A percentile compares a stretch with the other conserved stretches of the same genome.
Evolutionary conservation across 2,797 vertebrate genomes (phyloP).

Genomic region (Hyperoplus immaculatus): DNA sequence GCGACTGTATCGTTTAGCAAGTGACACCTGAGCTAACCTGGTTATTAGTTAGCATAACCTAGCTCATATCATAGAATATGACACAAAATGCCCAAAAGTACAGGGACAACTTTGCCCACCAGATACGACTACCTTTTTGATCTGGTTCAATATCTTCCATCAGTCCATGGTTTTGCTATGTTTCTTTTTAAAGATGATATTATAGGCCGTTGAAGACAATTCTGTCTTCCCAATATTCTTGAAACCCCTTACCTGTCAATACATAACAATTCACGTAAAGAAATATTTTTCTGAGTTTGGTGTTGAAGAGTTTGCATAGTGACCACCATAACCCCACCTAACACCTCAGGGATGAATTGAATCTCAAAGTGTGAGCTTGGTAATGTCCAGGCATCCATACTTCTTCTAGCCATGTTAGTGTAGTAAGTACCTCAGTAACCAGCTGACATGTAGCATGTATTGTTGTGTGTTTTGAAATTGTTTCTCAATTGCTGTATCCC

Average conservation of each 20-base stretch:
- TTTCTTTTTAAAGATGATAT: neutral
- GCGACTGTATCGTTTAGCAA: neutral
- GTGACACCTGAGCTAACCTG: slow-evolving; percentile 1
- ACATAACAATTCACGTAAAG: neutral
- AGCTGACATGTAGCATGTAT: neutral
- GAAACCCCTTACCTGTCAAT: neutral
- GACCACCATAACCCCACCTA: too few relatives aligned
- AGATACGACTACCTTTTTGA: too few relatives aligned
- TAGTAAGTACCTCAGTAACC: neutral
- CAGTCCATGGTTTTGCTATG: neutral
- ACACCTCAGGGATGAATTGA: neutral
- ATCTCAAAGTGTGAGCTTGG: neutral
- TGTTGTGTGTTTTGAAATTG: slow-evolving; percentile 13
- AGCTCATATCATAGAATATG: neutral
- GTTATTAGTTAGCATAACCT: neutral
- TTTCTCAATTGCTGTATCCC: slow-evolving; percentile 11
- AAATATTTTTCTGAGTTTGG: neutral
- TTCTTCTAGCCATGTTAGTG: neutral
- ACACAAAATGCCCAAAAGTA: neutral
- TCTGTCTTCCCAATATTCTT: neutral
- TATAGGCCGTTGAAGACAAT: neutral
- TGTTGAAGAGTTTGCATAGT: neutral
- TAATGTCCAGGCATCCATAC: neutral
- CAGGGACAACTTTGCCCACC: neutral
- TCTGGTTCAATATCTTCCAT: neutral